Evolutionary conservation across 2,888 invertebrate genomes (phyloP), one percentile per base, ranked within the genome.

Genomic region (Scrobipalpa costella): DNA sequence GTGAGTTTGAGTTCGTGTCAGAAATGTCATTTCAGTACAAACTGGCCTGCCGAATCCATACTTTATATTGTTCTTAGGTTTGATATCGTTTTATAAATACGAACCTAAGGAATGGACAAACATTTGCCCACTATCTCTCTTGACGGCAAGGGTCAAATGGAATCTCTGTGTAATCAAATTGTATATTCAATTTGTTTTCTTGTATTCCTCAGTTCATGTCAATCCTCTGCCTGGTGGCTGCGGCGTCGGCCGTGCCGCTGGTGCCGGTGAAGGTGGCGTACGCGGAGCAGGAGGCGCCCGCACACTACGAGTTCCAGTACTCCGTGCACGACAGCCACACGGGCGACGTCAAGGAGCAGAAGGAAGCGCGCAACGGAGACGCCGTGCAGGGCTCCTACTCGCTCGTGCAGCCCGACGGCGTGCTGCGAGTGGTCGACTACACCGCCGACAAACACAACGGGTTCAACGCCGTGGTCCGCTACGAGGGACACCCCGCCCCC

Each of bases 311-410:
- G 62, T 90, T 83, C 81, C 76, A 79, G 34, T 90, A 91, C 81
- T 86, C 88, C 64, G 89, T 91, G 62, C 86, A 89, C 66, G 91
- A 91, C 69, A 72, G 76, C 1, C 85, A 86, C 73, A 86, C 77
- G 73, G 90, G 91, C 1, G 92, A 92, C 75, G 76, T 89, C 69
- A 92, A 92, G 75, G 80, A 89, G 69, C 91, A 91, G 78, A 82
- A 88, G 70, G 92, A 92, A 69, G 72, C 80, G 59, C 90, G 91
- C 69, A 72, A 76, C 67, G 90, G 90, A 3, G 88, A 92, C 72
- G 77, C 73, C 65, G 88, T 91, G 55, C 88, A 88, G 58, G 91
- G 92, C 66, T 87, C 84, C 34, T 91, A 92, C 83, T 89, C 91
- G 5, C 83, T 92, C n/a, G 78, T 92, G 47, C 91, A 92, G 66